Evolutionary conservation across 2,797 vertebrate species (phyloP).

Genomic region (Ptychadena robeensis): DNA sequence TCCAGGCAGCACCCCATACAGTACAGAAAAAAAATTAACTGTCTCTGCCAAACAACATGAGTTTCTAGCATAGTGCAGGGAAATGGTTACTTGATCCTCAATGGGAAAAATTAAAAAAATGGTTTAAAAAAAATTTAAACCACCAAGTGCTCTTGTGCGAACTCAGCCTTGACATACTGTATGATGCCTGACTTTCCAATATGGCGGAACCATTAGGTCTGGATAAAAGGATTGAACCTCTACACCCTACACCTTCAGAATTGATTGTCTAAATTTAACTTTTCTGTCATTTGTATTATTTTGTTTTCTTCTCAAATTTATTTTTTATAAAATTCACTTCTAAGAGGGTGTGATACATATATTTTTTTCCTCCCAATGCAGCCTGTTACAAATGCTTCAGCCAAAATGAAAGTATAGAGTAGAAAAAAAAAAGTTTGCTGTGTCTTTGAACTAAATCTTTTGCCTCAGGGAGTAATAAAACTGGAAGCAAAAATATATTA

Average conservation of each 20-base stretch:
- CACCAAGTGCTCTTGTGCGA: no score
- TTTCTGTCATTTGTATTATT: neutral
- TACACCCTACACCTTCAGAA: neutral
- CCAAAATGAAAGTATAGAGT: constrained; percentile 39
- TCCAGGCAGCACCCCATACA: no score
- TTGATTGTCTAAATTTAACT: neutral
- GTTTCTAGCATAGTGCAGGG: no score
- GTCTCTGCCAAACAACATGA: no score
- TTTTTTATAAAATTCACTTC: neutral
- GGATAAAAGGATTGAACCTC: neutral
- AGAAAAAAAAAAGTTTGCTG: constrained; percentile 30
- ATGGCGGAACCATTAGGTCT: no score
- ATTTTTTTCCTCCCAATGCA: neutral
- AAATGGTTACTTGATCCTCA: no score
- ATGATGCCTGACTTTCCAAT: no score
- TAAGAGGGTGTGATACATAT: neutral
- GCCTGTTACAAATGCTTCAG: constrained; percentile 24
- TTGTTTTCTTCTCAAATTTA: neutral
- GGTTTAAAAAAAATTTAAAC: no score
- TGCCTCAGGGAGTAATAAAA: constrained; percentile 52
- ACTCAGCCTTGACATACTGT: no score
- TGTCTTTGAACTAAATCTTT: constrained; percentile 44
- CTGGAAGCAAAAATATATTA: constrained; percentile 48
- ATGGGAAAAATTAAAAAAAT: no score
- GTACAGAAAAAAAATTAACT: no score